Conservation (phyloP, 2,888 invertebrate species). For the Lapara coniferarum region DNA sequence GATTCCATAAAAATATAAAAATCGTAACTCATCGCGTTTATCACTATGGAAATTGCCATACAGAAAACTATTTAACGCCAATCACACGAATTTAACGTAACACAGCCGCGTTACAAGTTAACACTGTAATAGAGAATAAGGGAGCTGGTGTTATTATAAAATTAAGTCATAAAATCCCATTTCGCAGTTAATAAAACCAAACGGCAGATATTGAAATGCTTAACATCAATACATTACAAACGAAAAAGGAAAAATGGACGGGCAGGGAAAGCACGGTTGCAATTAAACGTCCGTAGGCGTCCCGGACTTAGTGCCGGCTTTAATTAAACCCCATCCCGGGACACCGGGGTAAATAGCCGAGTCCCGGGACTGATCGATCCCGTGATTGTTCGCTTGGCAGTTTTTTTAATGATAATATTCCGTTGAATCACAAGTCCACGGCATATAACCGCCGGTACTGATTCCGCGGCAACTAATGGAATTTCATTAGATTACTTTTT, state of each 20-base stretch:
- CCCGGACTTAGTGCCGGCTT: conserved; percentile 41
- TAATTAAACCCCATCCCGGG: conserved; percentile 44
- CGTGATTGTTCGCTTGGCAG: conserved; percentile 25
- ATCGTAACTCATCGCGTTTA: too few species aligned
- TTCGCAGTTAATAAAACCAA: background rate
- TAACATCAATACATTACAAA: conserved; percentile 19
- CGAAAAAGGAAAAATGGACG: conserved; percentile 13
- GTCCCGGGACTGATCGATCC: conserved; percentile 23
- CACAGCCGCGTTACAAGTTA: too few species aligned
- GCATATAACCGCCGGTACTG: conserved; percentile 9
- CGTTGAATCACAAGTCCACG: conserved; percentile 21
- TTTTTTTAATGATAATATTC: conserved; percentile 25
- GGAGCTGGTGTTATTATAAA: background rate
- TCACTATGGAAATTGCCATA: too few species aligned
- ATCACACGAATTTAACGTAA: too few species aligned
- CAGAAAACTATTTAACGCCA: too few species aligned
- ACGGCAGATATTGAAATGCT: background rate
- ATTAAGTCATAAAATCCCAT: background rate
- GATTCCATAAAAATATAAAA: too few species aligned
- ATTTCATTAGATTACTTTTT: conserved; percentile 9
- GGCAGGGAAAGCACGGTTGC: background rate
- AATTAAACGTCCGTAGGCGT: conserved; percentile 12
- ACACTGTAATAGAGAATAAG: too few species aligned
- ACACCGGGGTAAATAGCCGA: conserved; percentile 24
- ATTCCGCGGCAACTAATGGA: conserved; percentile 7